Base-by-base conservation (phyloP, 2,888 invertebrate species). In the Cabera pusaria region DNA sequence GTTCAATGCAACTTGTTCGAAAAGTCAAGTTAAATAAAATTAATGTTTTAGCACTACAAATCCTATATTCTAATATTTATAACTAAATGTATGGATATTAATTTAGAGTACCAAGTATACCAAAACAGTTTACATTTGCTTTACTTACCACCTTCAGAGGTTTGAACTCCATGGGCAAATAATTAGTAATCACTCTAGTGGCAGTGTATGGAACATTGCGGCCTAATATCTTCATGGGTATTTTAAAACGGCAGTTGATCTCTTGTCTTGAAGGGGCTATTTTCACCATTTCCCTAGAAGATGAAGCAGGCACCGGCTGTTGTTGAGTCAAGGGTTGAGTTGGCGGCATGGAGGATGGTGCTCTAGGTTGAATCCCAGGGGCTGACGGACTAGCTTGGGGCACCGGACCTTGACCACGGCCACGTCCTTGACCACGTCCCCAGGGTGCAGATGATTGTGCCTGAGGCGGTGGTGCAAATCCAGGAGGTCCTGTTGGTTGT, bases 121-220 rank as follows among this genome's bases (percentile, higher is more conserved):
- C n/a, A n/a, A n/a, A n/a, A n/a, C n/a, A n/a, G n/a, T n/a, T n/a
- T n/a, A n/a, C n/a, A n/a, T n/a, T n/a, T n/a, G n/a, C n/a, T n/a
- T n/a, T 44, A 73, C 86, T 83, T 66, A 86, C 86, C 25, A 83
- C 68, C 61, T 73, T 70, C 2, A 76, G 49, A 22, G 90, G 81
- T 41, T 86, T 77, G 31, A 93, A 42, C 2, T 66, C 60, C 48
- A 95, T 78, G 8, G 83, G 72, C 28, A 95, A 72, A 71, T 95
- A 94, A 60, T 96, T 96, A 0, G 92, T 91, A 16, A 90, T 68
- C 0, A 94, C 80, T 14, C 29, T 62, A 0, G 92, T 42, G 0
- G 5, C 6, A 20, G 38, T 55, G 1, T 52, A 27, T 0, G 44
- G 49, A 2, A 77, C 70, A 1, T 18, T 77, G 2, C 28, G 49